Percentiles rank a stretch among this genome's conserved stretches.
Evolutionary conservation across 92 coral and sea anemone genomes (phyloP).

Genomic region (Pocillopora meandrina): DNA sequence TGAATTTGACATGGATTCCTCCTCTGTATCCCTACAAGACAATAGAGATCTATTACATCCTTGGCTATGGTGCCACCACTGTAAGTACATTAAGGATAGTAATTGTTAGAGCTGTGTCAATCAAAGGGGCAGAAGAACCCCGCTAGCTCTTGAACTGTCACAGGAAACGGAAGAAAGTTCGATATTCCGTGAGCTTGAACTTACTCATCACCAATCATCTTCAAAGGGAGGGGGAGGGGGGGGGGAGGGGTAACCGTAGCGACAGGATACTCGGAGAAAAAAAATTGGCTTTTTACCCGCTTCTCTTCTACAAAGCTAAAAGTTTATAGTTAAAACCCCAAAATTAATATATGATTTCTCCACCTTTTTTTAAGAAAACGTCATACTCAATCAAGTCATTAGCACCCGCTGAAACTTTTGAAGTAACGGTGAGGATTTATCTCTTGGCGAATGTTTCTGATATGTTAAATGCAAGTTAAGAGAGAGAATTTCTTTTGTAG

Average conservation of each 20-base stretch:
- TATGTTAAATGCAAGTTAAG: neutral
- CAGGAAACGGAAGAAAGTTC: too few species aligned
- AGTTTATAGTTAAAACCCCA: neutral
- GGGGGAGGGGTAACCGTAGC: too few species aligned
- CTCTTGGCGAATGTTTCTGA: neutral
- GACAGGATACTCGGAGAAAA: neutral
- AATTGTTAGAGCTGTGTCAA: too few species aligned
- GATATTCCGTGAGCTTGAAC: too few species aligned
- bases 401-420: neutral
- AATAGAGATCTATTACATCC: neutral
- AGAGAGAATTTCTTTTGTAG: too few species aligned
- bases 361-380: neutral
- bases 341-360: neutral
- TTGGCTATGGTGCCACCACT: neutral
- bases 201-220: too few species aligned
- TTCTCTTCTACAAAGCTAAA: too few species aligned
- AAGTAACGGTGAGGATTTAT: neutral
- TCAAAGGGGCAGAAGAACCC: too few species aligned
- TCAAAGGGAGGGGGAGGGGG: too few species aligned
- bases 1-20: conserved; percentile 51
- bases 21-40: conserved; percentile 50
- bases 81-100: too few species aligned
- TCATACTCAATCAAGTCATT: neutral
- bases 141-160: too few species aligned
- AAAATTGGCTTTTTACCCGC: neutral